A percentile compares a stretch with the other conserved stretches of the same genome.
phyloP scores from a whole-genome alignment of 2,113 vertebrate genomes.

The Solea senegalensis region DNA sequence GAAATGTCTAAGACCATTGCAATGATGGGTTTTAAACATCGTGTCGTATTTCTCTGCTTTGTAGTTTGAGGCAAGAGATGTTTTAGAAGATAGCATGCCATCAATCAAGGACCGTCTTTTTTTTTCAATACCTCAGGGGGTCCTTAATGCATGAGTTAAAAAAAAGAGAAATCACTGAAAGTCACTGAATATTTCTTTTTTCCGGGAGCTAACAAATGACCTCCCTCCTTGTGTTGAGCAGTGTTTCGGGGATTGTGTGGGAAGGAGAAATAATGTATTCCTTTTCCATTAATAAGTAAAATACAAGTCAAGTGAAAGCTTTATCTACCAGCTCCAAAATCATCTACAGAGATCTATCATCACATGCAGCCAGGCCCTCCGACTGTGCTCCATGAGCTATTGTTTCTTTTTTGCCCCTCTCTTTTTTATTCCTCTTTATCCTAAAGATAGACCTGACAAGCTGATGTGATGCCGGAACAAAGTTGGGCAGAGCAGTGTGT shows the following conservation, averaged over 20 bases:
- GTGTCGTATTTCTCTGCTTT: no score
- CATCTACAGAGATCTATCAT: slow-evolving; percentile 5
- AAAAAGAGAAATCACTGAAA: not conserved
- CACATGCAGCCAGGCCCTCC: not conserved
- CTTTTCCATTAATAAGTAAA: slow-evolving; percentile 32
- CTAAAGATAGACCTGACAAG: slow-evolving; percentile 26
- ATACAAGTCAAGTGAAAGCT: no score
- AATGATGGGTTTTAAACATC: slow-evolving; percentile 8
- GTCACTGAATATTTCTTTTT: slow-evolving; percentile 1
- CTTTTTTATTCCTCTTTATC: not conserved
- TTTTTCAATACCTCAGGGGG: not conserved
- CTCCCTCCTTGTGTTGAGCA: slow-evolving; percentile 11
- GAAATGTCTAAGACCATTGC: not conserved
- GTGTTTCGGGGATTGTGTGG: slow-evolving; percentile 12
- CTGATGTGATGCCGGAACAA: slow-evolving; percentile 22
- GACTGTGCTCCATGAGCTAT: slow-evolving; percentile 2
- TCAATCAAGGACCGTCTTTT: slow-evolving; percentile 12
- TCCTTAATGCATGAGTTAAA: slow-evolving; percentile 7
- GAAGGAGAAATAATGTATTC: slow-evolving; percentile 1
- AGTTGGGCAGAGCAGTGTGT: slow-evolving; percentile 30
- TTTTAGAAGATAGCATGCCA: not conserved
- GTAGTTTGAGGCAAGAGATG: not conserved
- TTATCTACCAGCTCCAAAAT: not conserved
- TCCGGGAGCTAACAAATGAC: slow-evolving; percentile 14
- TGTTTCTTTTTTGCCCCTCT: not conserved